A percentile compares a stretch with the other conserved stretches of the same genome.
These are phyloP conservation scores for Astyanax mexicanus DNA, from an alignment of 2,797 vertebrate genomes.

Conservation along the genomic window DNA sequence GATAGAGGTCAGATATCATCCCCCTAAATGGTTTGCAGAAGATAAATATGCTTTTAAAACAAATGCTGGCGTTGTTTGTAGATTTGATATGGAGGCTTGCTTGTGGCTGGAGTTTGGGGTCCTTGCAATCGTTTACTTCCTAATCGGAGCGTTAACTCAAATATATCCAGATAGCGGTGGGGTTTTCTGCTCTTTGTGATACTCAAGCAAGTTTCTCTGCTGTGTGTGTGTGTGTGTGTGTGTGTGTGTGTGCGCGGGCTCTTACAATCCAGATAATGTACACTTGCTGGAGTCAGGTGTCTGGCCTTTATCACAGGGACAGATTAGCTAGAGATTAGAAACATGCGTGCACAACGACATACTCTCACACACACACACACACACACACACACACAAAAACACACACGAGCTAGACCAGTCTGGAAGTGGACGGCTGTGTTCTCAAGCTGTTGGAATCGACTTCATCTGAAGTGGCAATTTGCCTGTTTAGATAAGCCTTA, in stretches of 20 bases:
- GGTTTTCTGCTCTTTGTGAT: constrained; percentile 72
- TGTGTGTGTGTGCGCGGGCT: constrained; percentile 34
- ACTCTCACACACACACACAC: constrained; percentile 26
- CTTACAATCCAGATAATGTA: constrained; percentile 77
- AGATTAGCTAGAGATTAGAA: constrained; percentile 60
- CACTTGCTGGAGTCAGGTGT: constrained; percentile 86
- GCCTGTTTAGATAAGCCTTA: constrained; percentile 59
- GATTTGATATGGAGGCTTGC: constrained; percentile 71
- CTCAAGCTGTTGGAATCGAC: constrained; percentile 50
- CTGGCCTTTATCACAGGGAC: constrained; percentile 78
- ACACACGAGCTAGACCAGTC: constrained; percentile 12
- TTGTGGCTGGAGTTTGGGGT: constrained; percentile 54
- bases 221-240: too few relatives aligned
- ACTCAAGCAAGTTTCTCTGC: constrained; percentile 71
- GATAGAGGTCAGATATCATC: constrained; percentile 79
- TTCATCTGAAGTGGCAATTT: constrained; percentile 56
- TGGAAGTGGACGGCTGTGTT: constrained; percentile 42
- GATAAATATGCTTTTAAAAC: constrained; percentile 75
- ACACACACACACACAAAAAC: constrained; percentile 12
- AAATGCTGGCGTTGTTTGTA: constrained; percentile 72
- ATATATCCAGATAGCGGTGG: constrained; percentile 50
- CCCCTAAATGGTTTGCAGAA: constrained; percentile 68
- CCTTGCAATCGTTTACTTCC: constrained; percentile 46
- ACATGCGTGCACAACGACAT: constrained; percentile 18
- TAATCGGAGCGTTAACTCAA: constrained; percentile 60